Conservation (phyloP, 2,113 vertebrate species). For the Promerops cafer region DNA sequence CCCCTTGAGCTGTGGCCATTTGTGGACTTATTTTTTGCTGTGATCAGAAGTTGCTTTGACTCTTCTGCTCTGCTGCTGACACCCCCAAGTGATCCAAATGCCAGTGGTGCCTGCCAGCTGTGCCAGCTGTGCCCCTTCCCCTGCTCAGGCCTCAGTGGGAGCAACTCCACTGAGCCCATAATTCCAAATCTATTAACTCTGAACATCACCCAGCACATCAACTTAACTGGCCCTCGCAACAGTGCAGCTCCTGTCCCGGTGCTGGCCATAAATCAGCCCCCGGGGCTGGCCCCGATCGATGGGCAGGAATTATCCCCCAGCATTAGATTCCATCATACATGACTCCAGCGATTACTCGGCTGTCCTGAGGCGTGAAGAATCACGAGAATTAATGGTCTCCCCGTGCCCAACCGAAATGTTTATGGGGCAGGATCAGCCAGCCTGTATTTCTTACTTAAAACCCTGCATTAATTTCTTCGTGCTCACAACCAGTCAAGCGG, state of each 20-base stretch:
- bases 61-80: background rate
- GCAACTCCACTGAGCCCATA: background rate
- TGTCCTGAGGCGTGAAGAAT: constrained; percentile 58
- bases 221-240: constrained; percentile 18
- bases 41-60: background rate
- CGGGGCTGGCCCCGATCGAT: constrained; percentile 60
- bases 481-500: background rate
- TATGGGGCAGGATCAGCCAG: constrained; percentile 54
- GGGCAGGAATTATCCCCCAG: constrained; percentile 66
- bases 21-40: background rate
- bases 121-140: background rate
- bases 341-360: constrained; percentile 64
- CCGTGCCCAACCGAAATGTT: constrained; percentile 35
- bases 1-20: background rate
- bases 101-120: background rate
- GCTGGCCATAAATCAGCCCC: constrained; percentile 68
- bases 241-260: background rate
- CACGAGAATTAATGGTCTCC: constrained; percentile 66
- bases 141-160: background rate
- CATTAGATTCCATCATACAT: constrained; percentile 68
- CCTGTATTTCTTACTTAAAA: constrained; percentile 65
- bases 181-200: constrained; percentile 60
- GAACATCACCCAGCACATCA: constrained; percentile 43
- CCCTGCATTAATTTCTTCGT: constrained; percentile 53
- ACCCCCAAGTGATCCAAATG: background rate